phyloP scores from a whole-genome alignment of 2,888 invertebrate genomes.

The Lysandra coridon region DNA sequence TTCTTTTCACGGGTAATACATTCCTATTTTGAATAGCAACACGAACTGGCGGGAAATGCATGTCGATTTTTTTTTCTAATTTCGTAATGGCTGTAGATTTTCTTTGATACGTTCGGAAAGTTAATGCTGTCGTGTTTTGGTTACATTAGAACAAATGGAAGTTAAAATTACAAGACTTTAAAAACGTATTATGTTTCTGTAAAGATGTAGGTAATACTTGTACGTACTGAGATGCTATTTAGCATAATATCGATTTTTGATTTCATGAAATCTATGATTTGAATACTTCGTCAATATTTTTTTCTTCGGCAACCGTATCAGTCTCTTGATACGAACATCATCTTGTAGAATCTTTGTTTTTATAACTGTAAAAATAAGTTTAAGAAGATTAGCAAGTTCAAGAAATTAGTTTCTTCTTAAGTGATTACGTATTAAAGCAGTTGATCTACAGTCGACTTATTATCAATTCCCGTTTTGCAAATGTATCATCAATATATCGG shows the following conservation, averaged over 20 bases:
- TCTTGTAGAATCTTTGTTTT: not conserved
- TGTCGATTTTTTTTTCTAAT: conserved; percentile 71
- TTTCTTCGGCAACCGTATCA: not conserved
- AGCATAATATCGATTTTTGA: not conserved
- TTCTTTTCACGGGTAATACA: conserved; percentile 80
- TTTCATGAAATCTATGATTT: not conserved
- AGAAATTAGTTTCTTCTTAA: not conserved
- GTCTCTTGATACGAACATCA: not conserved
- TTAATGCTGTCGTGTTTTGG: conserved; percentile 50
- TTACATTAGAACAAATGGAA: conserved; percentile 35
- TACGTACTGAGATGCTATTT: not conserved
- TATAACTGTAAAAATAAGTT: not conserved
- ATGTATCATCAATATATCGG: conserved; percentile 24
- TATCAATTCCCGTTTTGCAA: not conserved
- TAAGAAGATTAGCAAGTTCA: not conserved
- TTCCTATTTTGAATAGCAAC: conserved; percentile 80
- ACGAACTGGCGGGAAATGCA: conserved; percentile 77
- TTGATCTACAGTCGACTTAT: not conserved
- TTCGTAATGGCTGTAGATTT: conserved; percentile 69
- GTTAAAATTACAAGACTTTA: conserved; percentile 3
- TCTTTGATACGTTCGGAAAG: conserved; percentile 67
- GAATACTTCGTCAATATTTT: not conserved
- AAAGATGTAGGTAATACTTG: not conserved
- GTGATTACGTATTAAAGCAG: not conserved
- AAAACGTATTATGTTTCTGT: conserved; percentile 5